These are phyloP conservation scores for Proteles cristata DNA, from an alignment of 2,113 vertebrate genomes.

Conservation along the genomic window DNA sequence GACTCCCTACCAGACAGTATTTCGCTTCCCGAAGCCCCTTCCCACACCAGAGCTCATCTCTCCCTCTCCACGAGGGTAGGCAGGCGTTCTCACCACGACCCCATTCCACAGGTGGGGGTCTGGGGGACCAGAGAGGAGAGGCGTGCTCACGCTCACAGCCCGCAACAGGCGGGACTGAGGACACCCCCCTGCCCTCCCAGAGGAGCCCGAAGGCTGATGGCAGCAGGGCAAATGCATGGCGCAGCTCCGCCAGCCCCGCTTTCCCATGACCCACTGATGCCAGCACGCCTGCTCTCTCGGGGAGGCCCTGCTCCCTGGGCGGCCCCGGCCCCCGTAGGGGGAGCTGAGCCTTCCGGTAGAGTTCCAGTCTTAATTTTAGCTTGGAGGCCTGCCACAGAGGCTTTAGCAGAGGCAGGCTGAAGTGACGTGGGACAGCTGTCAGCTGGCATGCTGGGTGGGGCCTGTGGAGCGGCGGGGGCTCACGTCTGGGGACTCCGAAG, in stretches of 20 bases:
- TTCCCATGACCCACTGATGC: neutral
- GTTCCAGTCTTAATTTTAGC: slow-evolving; percentile 85
- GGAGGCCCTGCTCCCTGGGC: slow-evolving; percentile 84
- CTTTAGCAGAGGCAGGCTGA: slow-evolving; percentile 80
- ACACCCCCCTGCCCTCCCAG: too few relatives aligned
- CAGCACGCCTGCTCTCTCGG: slow-evolving; percentile 39
- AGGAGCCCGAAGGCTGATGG: too few relatives aligned
- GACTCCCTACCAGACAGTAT: too few relatives aligned
- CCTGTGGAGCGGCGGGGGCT: slow-evolving; percentile 82
- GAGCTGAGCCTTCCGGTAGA: slow-evolving; percentile 72
- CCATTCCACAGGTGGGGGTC: too few relatives aligned
- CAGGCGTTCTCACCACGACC: too few relatives aligned
- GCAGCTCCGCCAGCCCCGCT: neutral
- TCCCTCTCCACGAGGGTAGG: too few relatives aligned
- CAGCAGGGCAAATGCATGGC: neutral
- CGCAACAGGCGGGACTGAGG: too few relatives aligned
- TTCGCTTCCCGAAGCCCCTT: too few relatives aligned
- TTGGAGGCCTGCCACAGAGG: slow-evolving; percentile 85
- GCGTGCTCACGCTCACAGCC: too few relatives aligned
- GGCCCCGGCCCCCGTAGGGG: slow-evolving; percentile 91
- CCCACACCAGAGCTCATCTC: too few relatives aligned
- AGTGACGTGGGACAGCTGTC: slow-evolving; percentile 91
- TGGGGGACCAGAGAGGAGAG: too few relatives aligned
- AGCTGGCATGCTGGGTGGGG: slow-evolving; percentile 87
- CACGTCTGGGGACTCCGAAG: slow-evolving; percentile 72